phyloP scores from a whole-genome alignment of 2,888 invertebrate species.

The Pristionchus entomophagus region DNA sequence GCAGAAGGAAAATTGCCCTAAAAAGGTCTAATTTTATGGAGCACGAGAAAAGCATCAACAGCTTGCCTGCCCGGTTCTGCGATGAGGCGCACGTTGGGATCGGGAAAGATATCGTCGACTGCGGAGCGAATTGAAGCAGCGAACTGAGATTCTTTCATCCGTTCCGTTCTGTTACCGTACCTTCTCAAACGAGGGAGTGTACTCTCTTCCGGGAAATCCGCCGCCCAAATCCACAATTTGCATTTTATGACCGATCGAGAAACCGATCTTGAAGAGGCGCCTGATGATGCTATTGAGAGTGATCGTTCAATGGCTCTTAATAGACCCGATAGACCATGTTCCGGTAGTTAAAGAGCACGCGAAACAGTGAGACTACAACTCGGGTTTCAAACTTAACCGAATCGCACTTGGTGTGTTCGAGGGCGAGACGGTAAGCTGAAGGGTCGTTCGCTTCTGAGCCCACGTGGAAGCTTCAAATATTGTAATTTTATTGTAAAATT shows the following conservation, averaged over 20 bases:
- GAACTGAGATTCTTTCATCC: slow-evolving; percentile 79
- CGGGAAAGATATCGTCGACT: slow-evolving; percentile 87
- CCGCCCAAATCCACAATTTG: slow-evolving; percentile 88
- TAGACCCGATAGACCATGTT: too few species aligned
- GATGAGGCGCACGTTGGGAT: slow-evolving; percentile 84
- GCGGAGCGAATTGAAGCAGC: slow-evolving; percentile 86
- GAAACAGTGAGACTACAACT: too few species aligned
- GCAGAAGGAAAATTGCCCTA: background rate
- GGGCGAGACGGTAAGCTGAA: slow-evolving; percentile 87
- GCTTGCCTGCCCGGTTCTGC: slow-evolving; percentile 88
- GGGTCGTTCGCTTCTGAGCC: slow-evolving; percentile 78
- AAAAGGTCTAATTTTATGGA: too few species aligned
- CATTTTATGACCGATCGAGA: slow-evolving; percentile 85
- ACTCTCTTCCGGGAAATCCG: slow-evolving; percentile 86
- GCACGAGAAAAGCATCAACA: background rate
- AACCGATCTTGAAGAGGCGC: slow-evolving; percentile 85
- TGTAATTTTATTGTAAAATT: background rate
- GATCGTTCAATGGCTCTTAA: too few species aligned
- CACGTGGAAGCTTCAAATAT: slow-evolving; percentile 75
- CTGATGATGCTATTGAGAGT: too few species aligned
- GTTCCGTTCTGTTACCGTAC: slow-evolving; percentile 75
- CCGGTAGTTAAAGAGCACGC: too few species aligned
- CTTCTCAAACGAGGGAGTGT: slow-evolving; percentile 82
- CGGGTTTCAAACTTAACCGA: too few species aligned
- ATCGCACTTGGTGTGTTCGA: slow-evolving; percentile 82